Evolutionary conservation across 2,888 invertebrate genomes (phyloP), one percentile per base, ranked within the genome.

Genomic region (Ferrisia virgata): DNA sequence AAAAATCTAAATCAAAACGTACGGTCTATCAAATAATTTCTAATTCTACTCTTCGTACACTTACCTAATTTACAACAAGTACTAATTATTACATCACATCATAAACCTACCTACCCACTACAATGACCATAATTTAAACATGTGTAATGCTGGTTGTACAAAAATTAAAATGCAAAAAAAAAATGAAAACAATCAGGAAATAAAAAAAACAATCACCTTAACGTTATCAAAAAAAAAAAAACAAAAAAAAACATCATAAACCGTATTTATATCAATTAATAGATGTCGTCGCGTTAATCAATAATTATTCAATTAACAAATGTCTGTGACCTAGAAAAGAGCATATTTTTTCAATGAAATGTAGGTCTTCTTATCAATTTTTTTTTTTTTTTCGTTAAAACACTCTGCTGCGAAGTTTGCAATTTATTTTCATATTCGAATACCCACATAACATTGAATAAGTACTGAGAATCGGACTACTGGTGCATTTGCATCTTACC

Each of bases 361-460:
- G 83, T 83, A 83, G 83, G 83, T 83, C 83, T 43, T 15, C 43
- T 83, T 83, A 83, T 83, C 83, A 58, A 36, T 58, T 80, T 80
- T 64, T 25, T 58, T 40, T 22, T 58, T 18, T 69, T 69, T 69
- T 69, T 69, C 69, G 69, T 69, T 8, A 15, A 69, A 69, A 31
- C 13, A 58, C 58, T 6, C 5, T 28, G 64, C 8, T 9, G 28
- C 40, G 15, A 39, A 83, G 40, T 40, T 72, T 47, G 39, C 76
- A 76, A 25, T 76, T 36, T 69, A 43, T 83, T 76, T 83, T 83
- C 83, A 83, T 83, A 83, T 83, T 72, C 31, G 83, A 83, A 83
- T 83, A 83, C 83, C 83, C 83, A 83, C 83, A 83, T 83, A 83
- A 76, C 83, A 83, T 83, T 83, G 83, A 83, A 72, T 40, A 43